A percentile compares a stretch with the other conserved stretches of the same genome.
phyloP scores from a whole-genome alignment of 1,140 invertebrate genomes.

The Temnothorax longispinosus region DNA sequence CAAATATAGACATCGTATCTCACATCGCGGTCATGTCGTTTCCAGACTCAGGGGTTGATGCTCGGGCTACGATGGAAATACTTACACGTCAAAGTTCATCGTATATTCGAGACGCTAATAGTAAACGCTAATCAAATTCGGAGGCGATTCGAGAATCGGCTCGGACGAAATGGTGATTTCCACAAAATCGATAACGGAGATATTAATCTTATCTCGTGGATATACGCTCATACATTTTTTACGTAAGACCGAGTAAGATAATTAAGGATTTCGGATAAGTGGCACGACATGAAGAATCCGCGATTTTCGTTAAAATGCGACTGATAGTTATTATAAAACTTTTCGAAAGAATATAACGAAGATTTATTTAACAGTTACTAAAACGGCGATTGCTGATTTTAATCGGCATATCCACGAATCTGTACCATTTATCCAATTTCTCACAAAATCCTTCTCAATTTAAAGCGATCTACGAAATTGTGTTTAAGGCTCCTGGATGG shows the following conservation, averaged over 20 bases:
- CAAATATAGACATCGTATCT: neutral
- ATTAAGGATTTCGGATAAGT: neutral
- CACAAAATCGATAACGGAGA: neutral
- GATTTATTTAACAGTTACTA: neutral
- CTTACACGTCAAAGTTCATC: slow-evolving; percentile 45
- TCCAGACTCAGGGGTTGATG: neutral
- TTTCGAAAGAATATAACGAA: neutral
- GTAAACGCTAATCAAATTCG: slow-evolving; percentile 1
- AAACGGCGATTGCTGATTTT: neutral
- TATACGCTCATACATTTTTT: neutral
- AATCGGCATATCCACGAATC: neutral
- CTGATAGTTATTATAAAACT: neutral
- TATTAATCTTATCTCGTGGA: neutral
- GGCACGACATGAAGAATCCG: neutral
- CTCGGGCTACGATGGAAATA: slow-evolving; percentile 12
- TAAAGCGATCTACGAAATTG: neutral
- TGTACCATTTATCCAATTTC: neutral
- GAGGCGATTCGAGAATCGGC: slow-evolving; percentile 9
- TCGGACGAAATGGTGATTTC: slow-evolving; percentile 2
- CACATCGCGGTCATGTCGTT: neutral
- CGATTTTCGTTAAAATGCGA: neutral
- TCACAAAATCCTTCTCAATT: neutral
- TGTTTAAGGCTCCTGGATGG: too few species aligned
- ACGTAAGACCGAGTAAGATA: neutral
- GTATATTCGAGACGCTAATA: neutral